Conservation (phyloP, 2,888 invertebrate species). For the Apodemia mormo region DNA sequence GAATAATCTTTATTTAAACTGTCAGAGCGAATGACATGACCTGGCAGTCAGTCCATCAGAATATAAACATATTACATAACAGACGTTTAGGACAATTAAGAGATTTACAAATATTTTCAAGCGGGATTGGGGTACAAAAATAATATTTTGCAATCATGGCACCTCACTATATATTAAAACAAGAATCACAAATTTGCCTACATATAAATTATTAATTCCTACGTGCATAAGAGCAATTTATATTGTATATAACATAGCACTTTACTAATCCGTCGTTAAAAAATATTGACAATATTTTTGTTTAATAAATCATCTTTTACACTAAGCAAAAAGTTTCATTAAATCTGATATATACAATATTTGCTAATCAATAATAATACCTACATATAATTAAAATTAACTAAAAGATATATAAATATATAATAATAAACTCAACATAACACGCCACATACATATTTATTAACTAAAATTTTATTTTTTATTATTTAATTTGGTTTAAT, state of each 20-base stretch:
- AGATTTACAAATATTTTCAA: slow-evolving; percentile 41
- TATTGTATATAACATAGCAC: slow-evolving; percentile 14
- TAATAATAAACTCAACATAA: slow-evolving; percentile 22
- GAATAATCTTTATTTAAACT: too few relatives aligned
- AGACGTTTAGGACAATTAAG: slow-evolving; percentile 29
- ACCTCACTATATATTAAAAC: slow-evolving; percentile 64
- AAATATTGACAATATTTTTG: not conserved
- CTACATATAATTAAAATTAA: slow-evolving; percentile 12
- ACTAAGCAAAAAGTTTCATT: not conserved
- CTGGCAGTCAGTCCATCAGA: too few relatives aligned
- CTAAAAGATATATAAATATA: slow-evolving; percentile 17
- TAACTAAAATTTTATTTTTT: slow-evolving; percentile 27
- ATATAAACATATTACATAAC: too few relatives aligned
- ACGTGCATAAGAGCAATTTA: slow-evolving; percentile 33
- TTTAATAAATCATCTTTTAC: not conserved
- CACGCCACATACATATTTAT: slow-evolving; percentile 33
- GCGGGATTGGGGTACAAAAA: slow-evolving; percentile 60
- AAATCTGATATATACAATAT: slow-evolving; percentile 16
- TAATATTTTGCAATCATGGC: slow-evolving; percentile 71
- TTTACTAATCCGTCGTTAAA: not conserved
- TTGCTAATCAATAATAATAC: slow-evolving; percentile 10
- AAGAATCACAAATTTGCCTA: slow-evolving; percentile 60
- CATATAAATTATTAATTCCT: slow-evolving; percentile 41
- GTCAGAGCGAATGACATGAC: too few relatives aligned
- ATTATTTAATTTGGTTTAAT: slow-evolving; percentile 44